Percentiles rank a stretch among this genome's conserved stretches.
Evolutionary conservation across 2,797 vertebrate species (phyloP).

Genomic region (Microctenopoma stevenorrisi): DNA sequence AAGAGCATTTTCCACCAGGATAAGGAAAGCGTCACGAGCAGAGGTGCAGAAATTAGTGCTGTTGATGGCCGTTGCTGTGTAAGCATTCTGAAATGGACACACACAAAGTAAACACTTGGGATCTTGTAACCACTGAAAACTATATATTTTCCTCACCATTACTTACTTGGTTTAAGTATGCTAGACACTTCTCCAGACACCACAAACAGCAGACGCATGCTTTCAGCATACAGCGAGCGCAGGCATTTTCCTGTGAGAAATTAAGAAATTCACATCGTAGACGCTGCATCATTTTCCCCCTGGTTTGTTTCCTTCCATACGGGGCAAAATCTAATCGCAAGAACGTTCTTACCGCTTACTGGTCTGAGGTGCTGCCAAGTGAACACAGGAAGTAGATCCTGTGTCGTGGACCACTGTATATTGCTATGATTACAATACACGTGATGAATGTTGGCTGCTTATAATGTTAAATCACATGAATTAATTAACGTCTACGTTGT

Average conservation of each 20-base stretch:
- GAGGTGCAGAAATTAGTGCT: conserved; percentile 98
- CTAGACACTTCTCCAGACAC: conserved; percentile 98
- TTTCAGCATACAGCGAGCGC: conserved; percentile 95
- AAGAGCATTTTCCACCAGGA: conserved; percentile 95
- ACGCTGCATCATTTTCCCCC: too few relatives aligned
- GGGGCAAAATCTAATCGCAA: too few relatives aligned
- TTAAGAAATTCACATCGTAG: not conserved
- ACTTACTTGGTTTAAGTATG: conserved; percentile 94
- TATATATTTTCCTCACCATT: not conserved
- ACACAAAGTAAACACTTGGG: not conserved
- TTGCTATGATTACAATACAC: too few relatives aligned
- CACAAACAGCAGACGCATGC: conserved; percentile 97
- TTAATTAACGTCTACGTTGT: too few relatives aligned
- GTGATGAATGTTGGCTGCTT: too few relatives aligned
- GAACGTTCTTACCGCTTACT: too few relatives aligned
- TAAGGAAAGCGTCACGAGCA: conserved; percentile 92
- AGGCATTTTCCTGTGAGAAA: conserved; percentile 90
- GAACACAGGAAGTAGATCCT: too few relatives aligned
- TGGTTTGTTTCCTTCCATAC: too few relatives aligned
- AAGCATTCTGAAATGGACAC: conserved; percentile 89
- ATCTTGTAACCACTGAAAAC: not conserved
- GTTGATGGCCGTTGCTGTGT: conserved; percentile 97
- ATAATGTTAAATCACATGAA: too few relatives aligned
- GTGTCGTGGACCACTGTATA: too few relatives aligned
- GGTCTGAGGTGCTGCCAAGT: too few relatives aligned